Evolutionary conservation across 1,140 invertebrate species (phyloP).

Genomic region (Chironomus striatipennis): DNA sequence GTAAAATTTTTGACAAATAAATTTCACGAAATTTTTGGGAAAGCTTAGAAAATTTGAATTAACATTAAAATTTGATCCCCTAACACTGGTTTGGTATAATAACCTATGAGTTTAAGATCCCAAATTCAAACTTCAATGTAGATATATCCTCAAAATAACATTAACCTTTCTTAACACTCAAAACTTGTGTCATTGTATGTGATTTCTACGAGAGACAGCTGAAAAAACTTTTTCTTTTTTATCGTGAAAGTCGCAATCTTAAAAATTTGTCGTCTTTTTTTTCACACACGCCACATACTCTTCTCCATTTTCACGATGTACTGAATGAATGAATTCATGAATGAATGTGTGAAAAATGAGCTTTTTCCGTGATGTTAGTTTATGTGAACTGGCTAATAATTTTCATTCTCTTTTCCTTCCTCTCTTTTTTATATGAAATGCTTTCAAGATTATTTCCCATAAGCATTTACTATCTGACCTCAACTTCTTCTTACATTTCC

Average conservation of each 20-base stretch:
- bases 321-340: background rate
- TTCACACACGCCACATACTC: background rate
- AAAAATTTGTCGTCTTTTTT: background rate
- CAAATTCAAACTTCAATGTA: no score
- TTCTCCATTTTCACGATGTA: background rate
- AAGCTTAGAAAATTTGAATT: no score
- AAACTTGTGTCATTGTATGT: background rate
- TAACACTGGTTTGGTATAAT: no score
- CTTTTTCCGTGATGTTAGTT: background rate
- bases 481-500: constrained; percentile 4
- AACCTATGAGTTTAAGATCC: no score
- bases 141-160: no score
- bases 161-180: no score
- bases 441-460: background rate
- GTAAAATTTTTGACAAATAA: no score
- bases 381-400: constrained; percentile 7
- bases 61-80: no score
- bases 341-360: background rate
- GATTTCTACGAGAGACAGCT: background rate
- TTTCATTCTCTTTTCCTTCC: background rate
- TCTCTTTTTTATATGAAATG: background rate
- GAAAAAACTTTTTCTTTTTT: background rate
- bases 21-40: no score
- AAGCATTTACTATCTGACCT: background rate
- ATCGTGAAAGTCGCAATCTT: background rate